Conservation (phyloP, 2,113 vertebrate genomes). For the Antechinus stuartii region DNA sequence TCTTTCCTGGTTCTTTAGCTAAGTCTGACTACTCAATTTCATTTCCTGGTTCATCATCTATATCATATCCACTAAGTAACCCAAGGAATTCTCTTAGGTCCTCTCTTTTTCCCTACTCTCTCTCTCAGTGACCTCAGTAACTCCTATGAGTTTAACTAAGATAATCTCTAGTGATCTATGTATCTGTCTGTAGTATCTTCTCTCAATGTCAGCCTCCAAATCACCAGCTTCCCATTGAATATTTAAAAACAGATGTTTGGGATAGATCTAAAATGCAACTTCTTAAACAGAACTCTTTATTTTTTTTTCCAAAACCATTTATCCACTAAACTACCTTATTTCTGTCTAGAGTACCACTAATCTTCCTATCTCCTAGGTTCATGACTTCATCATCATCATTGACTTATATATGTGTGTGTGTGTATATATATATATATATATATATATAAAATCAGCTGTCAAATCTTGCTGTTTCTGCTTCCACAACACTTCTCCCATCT, state of each 20-base stretch:
- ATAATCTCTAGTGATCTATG: not conserved
- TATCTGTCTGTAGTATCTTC: not conserved
- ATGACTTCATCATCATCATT: not conserved
- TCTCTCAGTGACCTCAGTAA: not conserved
- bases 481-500: not conserved
- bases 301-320: not conserved
- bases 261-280: not conserved
- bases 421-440: too few species aligned
- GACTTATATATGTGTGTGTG: not conserved
- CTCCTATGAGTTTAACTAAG: not conserved
- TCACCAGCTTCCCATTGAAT: not conserved
- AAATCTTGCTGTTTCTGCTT: not conserved
- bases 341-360: not conserved
- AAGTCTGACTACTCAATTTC: not conserved
- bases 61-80: not conserved
- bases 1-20: not conserved
- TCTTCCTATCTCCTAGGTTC: not conserved
- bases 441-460: not conserved
- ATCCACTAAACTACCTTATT: not conserved
- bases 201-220: not conserved
- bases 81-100: not conserved
- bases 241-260: not conserved
- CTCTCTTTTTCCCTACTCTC: not conserved
- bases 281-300: not conserved
- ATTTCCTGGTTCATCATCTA: not conserved